phyloP scores from a whole-genome alignment of 1,140 invertebrate species.

The Drosophila mauritiana region DNA sequence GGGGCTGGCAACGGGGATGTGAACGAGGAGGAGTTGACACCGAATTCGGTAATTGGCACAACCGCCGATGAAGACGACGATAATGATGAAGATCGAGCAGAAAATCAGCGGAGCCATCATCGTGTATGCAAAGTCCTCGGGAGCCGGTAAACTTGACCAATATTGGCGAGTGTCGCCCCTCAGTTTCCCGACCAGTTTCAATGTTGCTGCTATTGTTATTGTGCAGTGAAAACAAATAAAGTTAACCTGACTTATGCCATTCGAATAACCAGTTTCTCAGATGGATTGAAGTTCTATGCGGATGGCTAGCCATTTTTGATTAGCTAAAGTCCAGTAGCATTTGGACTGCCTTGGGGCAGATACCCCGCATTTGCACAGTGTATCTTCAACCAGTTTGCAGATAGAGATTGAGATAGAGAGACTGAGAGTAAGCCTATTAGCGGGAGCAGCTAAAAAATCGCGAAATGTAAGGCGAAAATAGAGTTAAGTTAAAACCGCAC shows the following conservation, averaged over 20 bases:
- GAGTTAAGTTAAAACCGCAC: slow-evolving; percentile 41
- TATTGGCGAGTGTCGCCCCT: slow-evolving; percentile 47
- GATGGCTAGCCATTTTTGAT: too few species aligned
- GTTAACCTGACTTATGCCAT: background rate
- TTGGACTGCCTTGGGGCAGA: background rate
- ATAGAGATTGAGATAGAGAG: background rate
- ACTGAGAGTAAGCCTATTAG: slow-evolving; percentile 22
- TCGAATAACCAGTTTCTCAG: background rate
- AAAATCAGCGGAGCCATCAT: slow-evolving; percentile 14
- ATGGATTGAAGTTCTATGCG: too few species aligned
- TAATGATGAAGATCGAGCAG: slow-evolving; percentile 39
- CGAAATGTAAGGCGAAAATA: slow-evolving; percentile 67
- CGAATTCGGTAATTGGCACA: slow-evolving; percentile 67
- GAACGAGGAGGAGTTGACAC: slow-evolving; percentile 42
- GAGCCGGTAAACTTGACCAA: slow-evolving; percentile 64
- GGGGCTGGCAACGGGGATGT: slow-evolving; percentile 16
- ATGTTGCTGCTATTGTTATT: slow-evolving; percentile 14
- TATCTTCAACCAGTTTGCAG: slow-evolving; percentile 60
- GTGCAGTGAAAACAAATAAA: slow-evolving; percentile 7
- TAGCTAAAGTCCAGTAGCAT: too few species aligned
- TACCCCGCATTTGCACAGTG: background rate
- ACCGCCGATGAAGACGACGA: slow-evolving; percentile 40
- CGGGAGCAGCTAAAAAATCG: slow-evolving; percentile 25
- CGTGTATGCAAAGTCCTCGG: slow-evolving; percentile 58
- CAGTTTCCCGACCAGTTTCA: slow-evolving; percentile 51